These are phyloP conservation scores for Schizaphis graminum DNA, from an alignment of 2,888 invertebrate species.

Conservation along the genomic window DNA sequence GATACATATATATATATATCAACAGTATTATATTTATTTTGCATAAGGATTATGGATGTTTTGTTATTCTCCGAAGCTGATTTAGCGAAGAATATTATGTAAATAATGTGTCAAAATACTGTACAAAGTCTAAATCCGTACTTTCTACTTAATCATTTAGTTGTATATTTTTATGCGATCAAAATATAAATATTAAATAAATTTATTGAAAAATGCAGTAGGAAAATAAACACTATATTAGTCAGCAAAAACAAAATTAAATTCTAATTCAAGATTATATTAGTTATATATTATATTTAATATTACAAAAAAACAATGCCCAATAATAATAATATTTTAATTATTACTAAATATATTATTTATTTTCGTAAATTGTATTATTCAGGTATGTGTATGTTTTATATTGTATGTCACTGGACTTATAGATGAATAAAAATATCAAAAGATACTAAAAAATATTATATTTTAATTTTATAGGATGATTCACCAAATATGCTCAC, in stretches of 20 bases:
- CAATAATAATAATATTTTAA: neutral
- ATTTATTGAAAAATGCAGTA: neutral
- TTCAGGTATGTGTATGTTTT: neutral
- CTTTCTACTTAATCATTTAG: neutral
- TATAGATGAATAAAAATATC: neutral
- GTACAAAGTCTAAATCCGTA: neutral
- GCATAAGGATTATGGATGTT: neutral
- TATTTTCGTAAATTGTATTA: neutral
- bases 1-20: neutral
- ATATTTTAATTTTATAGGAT: neutral
- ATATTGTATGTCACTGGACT: neutral
- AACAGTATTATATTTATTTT: constrained; percentile 8
- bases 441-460: too few species aligned
- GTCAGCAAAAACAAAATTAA: neutral
- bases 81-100: neutral
- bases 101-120: neutral
- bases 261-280: neutral
- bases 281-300: neutral
- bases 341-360: neutral
- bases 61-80: neutral
- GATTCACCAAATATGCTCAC: too few species aligned
- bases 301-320: neutral
- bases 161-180: neutral
- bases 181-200: neutral
- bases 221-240: neutral